phyloP scores from a whole-genome alignment of 2,113 vertebrate genomes.

The Carassius auratus region DNA sequence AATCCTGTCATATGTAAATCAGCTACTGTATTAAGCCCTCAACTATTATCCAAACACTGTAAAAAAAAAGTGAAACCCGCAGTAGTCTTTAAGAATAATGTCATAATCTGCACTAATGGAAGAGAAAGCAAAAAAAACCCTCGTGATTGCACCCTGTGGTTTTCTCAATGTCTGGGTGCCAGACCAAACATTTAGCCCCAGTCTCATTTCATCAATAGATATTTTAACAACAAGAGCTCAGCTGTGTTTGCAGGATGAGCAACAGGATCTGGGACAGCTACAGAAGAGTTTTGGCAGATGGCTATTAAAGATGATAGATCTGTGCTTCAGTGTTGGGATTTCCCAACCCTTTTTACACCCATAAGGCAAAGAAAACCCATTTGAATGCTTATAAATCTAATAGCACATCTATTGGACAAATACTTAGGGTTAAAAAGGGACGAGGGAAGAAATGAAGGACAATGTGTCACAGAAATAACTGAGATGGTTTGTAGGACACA shows the following conservation, averaged over 20 bases:
- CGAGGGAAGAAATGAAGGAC: too few species aligned
- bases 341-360: neutral
- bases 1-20: neutral
- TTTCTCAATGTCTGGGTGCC: slow-evolving; percentile 14
- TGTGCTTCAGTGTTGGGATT: too few species aligned
- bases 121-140: neutral
- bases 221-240: slow-evolving; percentile 46
- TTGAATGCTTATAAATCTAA: neutral
- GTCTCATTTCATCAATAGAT: slow-evolving; percentile 18
- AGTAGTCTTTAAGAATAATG: neutral
- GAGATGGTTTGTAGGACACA: too few species aligned
- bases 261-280: neutral
- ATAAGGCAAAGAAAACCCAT: neutral
- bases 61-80: neutral
- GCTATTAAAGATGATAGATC: too few species aligned
- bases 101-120: neutral
- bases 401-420: neutral
- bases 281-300: neutral
- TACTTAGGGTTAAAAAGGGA: too few species aligned
- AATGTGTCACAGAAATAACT: too few species aligned
- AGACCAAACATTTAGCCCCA: slow-evolving; percentile 45
- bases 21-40: neutral
- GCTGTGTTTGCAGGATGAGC: slow-evolving; percentile 37
- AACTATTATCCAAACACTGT: neutral
- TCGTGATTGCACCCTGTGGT: neutral